phyloP scores from a whole-genome alignment of 2,888 invertebrate species.

The Eretmocerus hayati region DNA sequence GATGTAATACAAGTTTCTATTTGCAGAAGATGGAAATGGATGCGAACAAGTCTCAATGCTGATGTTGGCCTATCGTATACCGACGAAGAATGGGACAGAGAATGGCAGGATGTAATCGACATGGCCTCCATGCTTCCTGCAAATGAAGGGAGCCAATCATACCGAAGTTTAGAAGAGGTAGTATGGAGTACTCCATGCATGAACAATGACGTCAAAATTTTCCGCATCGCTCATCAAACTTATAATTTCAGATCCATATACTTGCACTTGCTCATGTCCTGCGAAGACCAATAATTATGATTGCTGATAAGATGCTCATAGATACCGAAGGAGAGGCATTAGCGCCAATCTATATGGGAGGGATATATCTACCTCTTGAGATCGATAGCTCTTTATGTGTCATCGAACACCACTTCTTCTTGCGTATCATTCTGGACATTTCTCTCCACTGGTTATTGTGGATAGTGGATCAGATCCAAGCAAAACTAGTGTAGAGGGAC shows the following conservation, averaged over 20 bases:
- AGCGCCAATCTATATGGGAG: conserved; percentile 83
- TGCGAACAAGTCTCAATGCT: conserved; percentile 60
- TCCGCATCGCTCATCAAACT: not conserved
- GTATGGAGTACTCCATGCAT: no score
- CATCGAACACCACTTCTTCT: conserved; percentile 70
- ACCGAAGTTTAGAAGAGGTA: conserved; percentile 71
- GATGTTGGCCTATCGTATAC: conserved; percentile 64
- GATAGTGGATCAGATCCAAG: conserved; percentile 51
- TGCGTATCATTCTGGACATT: conserved; percentile 83
- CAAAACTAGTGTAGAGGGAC: conserved; percentile 47
- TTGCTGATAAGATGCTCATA: conserved; percentile 73
- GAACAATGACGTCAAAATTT: no score
- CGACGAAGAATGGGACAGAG: conserved; percentile 72
- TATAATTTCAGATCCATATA: conserved; percentile 58
- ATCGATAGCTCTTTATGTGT: conserved; percentile 60
- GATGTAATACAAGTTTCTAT: not conserved
- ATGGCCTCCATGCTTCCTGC: conserved; percentile 60
- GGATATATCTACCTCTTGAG: conserved; percentile 75
- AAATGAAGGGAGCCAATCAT: conserved; percentile 53
- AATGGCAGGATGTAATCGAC: conserved; percentile 64
- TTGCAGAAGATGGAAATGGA: conserved; percentile 52
- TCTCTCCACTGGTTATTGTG: conserved; percentile 76
- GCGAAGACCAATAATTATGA: conserved; percentile 71
- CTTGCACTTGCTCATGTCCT: conserved; percentile 77
- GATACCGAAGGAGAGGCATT: conserved; percentile 77